Base-by-base conservation (phyloP, 2,888 invertebrate genomes). In the Zygaena filipendulae region DNA sequence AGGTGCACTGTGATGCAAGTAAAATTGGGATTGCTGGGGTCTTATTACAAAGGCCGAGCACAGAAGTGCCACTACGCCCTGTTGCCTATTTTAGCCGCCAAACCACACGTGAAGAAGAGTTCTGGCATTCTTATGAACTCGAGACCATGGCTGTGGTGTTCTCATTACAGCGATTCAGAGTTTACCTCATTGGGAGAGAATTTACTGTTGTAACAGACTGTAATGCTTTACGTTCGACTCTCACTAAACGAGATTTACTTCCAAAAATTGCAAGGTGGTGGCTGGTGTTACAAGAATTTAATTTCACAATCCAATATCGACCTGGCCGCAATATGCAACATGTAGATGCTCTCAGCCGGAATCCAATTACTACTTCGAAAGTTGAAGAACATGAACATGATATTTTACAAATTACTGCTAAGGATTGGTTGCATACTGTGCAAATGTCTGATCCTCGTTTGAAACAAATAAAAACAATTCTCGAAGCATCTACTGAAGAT, bases 21-120 rank as follows among this genome's bases (percentile, higher is more conserved):
- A 24, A 29, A 16, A 3, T 37, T 3, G 33, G 33, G 3, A n/a
- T 32, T 10, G 36, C 29, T 3, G 33, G 32, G 5, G 23, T 37
- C 6, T 6, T 37, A 6, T 23, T 35, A 8, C 35, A 35, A n/a
- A 26, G 23, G 13, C 8, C 14, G 5, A 13, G 25, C 4, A n/a
- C n/a, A n/a, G 21, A 26, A 1, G 2, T 12, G 1, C 25, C 23
- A 2, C 9, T 33, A 3, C 23, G 21, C 4, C 30, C 35, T 2
- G 32, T 38, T 9, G 46, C 48, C 1, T 64, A 53, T 30, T 50
- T 41, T 18, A 58, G 55, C 22, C 40, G 52, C 4, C 51, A 50
- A 24, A 48, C 59, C 1, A 44, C 46, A 0, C 34, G 30, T 2
- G 39, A 45, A 2, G 64, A 69, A 37, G 11, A 16, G 4, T 46